Base-by-base conservation (phyloP, 2,113 vertebrate genomes). In the Recurvirostra avosetta region DNA sequence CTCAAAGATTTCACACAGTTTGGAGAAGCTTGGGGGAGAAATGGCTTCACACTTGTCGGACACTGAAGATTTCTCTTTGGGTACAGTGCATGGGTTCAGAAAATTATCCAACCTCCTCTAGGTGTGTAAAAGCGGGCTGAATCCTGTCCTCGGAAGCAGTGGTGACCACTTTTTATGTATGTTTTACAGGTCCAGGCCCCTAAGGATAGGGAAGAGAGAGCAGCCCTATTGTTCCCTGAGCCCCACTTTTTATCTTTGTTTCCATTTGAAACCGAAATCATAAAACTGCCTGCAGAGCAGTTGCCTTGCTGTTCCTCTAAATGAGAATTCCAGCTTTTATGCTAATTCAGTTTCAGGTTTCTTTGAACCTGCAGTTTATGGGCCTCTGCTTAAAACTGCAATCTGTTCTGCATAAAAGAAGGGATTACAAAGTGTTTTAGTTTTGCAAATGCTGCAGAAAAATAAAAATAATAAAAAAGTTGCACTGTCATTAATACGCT, bases 261-360 rank as follows among this genome's bases (percentile, higher is more conserved):
- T 98, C 97, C 95, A 88, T 55, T 97, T 98, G 97, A 97, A 98
- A 97, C 97, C 85, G 27, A 45, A 97, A 94, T 97, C 97, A 96
- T 97, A 97, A 97, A 97, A 95, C 83, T 96, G 97, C 96, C 97
- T 98, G 98, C 98, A 98, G 97, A 98, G 95, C 88, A 27, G 97
- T 97, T 96, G 97, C 97, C 97, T 97, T 88, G 97, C 98, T 96
- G 97, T 97, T 98, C 94, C 96, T 96, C 94, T 97, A 97, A 98
- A 98, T 97, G 98, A 98, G 97, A 97, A 98, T 98, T 97, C 97
- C 98, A 98, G 98, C 97, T 98, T 98, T 98, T 98, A 98, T 98
- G 98, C 97, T 98, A 98, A 98, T 98, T 97, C 47, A 67, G 92
- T 97, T 98, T 98, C 97, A 97, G 97, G 97, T 98, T 98, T 97